phyloP scores from a whole-genome alignment of 2,797 vertebrate species.

The Enteromius paludinosus region DNA sequence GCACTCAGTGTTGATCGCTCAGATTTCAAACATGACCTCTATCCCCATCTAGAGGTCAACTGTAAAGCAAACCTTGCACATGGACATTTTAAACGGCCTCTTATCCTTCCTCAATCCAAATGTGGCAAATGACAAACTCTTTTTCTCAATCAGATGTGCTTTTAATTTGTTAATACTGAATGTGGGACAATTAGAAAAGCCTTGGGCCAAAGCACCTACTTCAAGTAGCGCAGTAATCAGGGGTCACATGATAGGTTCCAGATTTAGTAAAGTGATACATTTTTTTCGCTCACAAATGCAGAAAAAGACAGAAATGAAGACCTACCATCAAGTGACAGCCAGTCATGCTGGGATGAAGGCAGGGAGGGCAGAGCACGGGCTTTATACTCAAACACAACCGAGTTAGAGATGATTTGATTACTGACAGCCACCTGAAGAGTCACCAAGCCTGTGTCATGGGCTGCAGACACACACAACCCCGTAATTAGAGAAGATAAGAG shows the following conservation, averaged over 20 bases:
- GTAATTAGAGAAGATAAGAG: constrained; percentile 51
- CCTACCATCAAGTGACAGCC: constrained; percentile 98
- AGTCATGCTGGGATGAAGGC: constrained; percentile 98
- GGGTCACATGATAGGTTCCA: neutral
- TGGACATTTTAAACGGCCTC: neutral
- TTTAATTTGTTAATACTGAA: constrained; percentile 43
- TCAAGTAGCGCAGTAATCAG: constrained; percentile 21
- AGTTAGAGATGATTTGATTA: constrained; percentile 99
- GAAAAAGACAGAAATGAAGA: constrained; percentile 13
- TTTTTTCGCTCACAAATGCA: neutral
- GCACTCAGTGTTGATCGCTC: neutral
- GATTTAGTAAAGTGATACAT: constrained; percentile 2
- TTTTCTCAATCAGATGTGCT: neutral
- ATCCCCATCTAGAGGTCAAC: constrained; percentile 47
- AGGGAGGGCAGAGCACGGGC: constrained; percentile 94
- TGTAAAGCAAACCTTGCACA: neutral
- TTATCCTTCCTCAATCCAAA: neutral
- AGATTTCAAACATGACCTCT: constrained; percentile 25
- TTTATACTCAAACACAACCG: constrained; percentile 99
- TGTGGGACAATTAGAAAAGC: constrained; percentile 54
- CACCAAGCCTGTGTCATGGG: constrained; percentile 97
- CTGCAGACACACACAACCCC: constrained; percentile 70
- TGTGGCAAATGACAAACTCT: neutral
- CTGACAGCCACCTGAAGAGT: constrained; percentile 98
- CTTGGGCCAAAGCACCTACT: constrained; percentile 34